Evolutionary conservation across 2,113 vertebrate genomes (phyloP).

Genomic region (Macquaria ambigua): DNA sequence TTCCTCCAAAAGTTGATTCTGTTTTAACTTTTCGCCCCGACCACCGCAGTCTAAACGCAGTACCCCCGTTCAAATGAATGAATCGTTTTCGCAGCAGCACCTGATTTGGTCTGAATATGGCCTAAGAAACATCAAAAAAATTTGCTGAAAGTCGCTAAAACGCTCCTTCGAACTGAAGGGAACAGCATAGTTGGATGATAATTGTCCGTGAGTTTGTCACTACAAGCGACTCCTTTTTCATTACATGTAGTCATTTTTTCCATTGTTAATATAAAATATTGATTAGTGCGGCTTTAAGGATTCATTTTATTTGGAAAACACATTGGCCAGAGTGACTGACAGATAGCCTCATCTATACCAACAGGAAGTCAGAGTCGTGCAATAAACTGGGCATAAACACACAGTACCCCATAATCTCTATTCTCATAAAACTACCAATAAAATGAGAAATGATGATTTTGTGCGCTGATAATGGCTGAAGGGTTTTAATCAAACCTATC

Average conservation of each 20-base stretch:
- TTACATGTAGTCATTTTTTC: not conserved
- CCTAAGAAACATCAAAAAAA: not conserved
- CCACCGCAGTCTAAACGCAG: too few relatives aligned
- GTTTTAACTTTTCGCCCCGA: too few relatives aligned
- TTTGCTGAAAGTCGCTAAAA: not conserved
- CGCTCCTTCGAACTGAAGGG: not conserved
- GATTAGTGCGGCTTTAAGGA: not conserved
- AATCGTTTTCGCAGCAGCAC: too few relatives aligned
- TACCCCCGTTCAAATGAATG: too few relatives aligned
- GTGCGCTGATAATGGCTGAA: not conserved
- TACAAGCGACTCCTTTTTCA: not conserved
- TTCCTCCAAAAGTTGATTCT: too few relatives aligned
- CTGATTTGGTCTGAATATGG: too few relatives aligned
- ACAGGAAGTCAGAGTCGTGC: not conserved
- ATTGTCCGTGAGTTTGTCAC: not conserved
- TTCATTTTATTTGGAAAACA: constrained; percentile 7
- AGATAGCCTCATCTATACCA: not conserved
- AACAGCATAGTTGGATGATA: not conserved
- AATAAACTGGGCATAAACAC: not conserved
- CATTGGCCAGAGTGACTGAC: not conserved
- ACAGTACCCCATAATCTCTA: not conserved
- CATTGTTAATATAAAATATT: not conserved
- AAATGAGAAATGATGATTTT: not conserved
- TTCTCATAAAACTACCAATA: not conserved
- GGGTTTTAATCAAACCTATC: not conserved